These are phyloP conservation scores for Chalcis sispes DNA, from an alignment of 2,888 invertebrate species.

Conservation along the genomic window DNA sequence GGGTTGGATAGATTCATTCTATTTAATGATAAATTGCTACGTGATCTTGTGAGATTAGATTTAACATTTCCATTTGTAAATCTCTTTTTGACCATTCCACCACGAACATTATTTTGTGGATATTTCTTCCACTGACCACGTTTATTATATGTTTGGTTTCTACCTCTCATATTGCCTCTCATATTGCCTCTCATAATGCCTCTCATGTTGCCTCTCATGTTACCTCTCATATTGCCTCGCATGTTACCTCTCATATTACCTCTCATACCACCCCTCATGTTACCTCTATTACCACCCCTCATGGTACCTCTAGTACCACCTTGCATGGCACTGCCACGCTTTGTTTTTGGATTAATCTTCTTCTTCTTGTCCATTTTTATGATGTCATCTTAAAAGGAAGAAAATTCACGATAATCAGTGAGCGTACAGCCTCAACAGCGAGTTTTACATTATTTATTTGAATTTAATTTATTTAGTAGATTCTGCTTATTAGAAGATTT, in stretches of 20 bases:
- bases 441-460: conserved; percentile 53
- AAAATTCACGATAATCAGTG: conserved; percentile 67
- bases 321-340: conserved; percentile 60
- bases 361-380: conserved; percentile 75
- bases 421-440: conserved; percentile 66
- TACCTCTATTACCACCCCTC: conserved; percentile 53
- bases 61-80: conserved; percentile 62
- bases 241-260: conserved; percentile 47
- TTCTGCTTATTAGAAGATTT: conserved; percentile 17
- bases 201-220: conserved; percentile 53
- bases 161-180: conserved; percentile 60
- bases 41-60: conserved; percentile 63
- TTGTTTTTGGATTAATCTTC: conserved; percentile 64
- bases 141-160: conserved; percentile 54
- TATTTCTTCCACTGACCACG: conserved; percentile 61
- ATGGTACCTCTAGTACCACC: conserved; percentile 56
- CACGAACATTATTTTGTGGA: conserved; percentile 62
- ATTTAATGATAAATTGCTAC: conserved; percentile 67
- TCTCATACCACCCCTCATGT: conserved; percentile 19
- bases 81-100: conserved; percentile 66
- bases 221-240: conserved; percentile 33
- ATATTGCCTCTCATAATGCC: conserved; percentile 59
- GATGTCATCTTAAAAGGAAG: conserved; percentile 76
- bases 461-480: conserved; percentile 15
- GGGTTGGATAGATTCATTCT: conserved; percentile 49